Conservation (phyloP, 2,888 invertebrate genomes). For the Euzophera pinguis region DNA sequence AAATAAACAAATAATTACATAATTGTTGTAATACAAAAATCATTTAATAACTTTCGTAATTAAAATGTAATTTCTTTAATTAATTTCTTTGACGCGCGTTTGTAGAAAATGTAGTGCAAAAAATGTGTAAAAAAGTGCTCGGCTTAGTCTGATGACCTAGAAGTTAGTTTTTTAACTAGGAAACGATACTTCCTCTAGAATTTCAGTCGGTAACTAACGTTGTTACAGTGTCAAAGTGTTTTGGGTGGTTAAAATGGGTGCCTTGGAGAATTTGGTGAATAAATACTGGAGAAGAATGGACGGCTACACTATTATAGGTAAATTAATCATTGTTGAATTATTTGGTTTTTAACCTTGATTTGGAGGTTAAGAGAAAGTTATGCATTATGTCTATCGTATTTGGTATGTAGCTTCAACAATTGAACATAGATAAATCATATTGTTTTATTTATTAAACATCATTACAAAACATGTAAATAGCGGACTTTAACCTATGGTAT, state of each 20-base stretch:
- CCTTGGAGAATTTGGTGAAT: constrained; percentile 44
- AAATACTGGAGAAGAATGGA: constrained; percentile 49
- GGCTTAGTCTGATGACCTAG: constrained; percentile 12
- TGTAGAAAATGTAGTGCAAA: background rate
- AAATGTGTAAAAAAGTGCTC: background rate
- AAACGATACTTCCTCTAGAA: constrained; percentile 2
- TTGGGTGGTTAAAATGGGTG: constrained; percentile 28
- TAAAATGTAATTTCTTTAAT: background rate
- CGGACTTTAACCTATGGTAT: too few relatives aligned
- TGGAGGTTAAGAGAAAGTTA: background rate
- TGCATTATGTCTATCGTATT: too few relatives aligned
- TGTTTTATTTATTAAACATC: too few relatives aligned
- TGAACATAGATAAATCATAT: too few relatives aligned
- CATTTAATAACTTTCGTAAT: background rate
- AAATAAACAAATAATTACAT: too few relatives aligned
- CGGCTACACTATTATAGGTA: constrained; percentile 62
- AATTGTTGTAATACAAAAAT: too few relatives aligned
- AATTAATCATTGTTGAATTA: constrained; percentile 10
- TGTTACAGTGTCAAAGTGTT: background rate
- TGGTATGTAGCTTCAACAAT: too few relatives aligned
- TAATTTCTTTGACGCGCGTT: background rate
- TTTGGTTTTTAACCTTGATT: background rate
- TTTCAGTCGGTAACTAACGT: background rate
- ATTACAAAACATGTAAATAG: too few relatives aligned
- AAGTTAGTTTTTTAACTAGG: constrained; percentile 18